Percentiles rank a stretch among this genome's conserved stretches.
Conservation (phyloP, 2,113 vertebrate species). For the Sylvietta virens region DNA sequence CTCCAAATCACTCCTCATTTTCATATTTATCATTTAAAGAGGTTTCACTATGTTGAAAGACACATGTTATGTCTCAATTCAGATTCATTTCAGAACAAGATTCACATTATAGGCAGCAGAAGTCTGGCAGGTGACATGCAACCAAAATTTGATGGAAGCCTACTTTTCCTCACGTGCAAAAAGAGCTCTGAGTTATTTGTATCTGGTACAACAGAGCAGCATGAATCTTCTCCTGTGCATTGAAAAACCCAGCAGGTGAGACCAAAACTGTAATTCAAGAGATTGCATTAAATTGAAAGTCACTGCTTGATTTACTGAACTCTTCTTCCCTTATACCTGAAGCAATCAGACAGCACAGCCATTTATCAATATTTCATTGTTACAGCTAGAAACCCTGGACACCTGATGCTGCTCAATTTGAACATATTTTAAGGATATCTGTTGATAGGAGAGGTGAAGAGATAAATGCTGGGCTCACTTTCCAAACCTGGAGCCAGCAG, state of each 20-base stretch:
- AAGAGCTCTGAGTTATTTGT: not conserved
- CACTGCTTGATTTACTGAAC: not conserved
- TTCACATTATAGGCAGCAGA: not conserved
- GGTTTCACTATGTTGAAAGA: not conserved
- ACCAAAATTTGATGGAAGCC: not conserved
- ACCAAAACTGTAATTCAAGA: not conserved
- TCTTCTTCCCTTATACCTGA: not conserved
- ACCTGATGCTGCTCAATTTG: not conserved
- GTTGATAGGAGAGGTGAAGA: not conserved
- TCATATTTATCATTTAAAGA: not conserved
- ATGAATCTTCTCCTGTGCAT: not conserved
- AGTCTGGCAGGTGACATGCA: not conserved
- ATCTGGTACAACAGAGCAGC: not conserved
- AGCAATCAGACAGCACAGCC: not conserved
- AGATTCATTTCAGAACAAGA: not conserved
- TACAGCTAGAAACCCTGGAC: not conserved
- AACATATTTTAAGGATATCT: not conserved
- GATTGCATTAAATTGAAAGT: not conserved
- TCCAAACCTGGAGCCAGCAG: not conserved
- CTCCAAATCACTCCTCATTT: not conserved
- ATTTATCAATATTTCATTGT: conserved; percentile 17
- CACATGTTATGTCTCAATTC: not conserved
- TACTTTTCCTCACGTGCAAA: not conserved
- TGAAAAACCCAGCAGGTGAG: not conserved
- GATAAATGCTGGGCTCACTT: not conserved